Percentiles rank a stretch among this genome's conserved stretches.
phyloP scores from a whole-genome alignment of 2,888 invertebrate species.

The Rugalucina vietnamica region DNA sequence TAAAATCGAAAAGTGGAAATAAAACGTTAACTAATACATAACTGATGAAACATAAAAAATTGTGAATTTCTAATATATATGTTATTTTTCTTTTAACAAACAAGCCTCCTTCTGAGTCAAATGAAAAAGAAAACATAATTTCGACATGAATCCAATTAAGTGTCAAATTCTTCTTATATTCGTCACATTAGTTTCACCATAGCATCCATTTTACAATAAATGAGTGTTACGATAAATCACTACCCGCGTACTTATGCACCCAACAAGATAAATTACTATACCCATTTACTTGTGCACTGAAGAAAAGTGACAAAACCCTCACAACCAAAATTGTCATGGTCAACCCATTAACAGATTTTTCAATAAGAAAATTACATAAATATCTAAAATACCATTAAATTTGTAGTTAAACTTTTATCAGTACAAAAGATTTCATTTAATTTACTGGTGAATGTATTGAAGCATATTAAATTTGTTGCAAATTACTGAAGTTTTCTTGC shows the following conservation, averaged over 20 bases:
- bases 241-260: too few relatives aligned
- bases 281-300: background rate
- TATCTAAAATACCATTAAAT: slow-evolving; percentile 10
- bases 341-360: background rate
- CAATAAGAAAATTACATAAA: slow-evolving; percentile 3
- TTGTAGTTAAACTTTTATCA: background rate
- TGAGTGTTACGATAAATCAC: too few relatives aligned
- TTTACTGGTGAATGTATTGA: too few relatives aligned
- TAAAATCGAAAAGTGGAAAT: background rate
- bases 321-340: background rate
- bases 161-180: background rate
- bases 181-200: background rate
- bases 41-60: background rate
- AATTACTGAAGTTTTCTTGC: too few relatives aligned
- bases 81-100: background rate
- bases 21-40: background rate
- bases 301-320: background rate
- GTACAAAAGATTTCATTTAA: background rate
- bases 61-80: background rate
- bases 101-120: background rate
- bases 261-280: background rate
- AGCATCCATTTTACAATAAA: background rate
- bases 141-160: background rate
- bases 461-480: too few relatives aligned
- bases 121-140: background rate